Base-by-base conservation (phyloP, 2,113 vertebrate genomes). In the Drymodes brunneopygia region DNA sequence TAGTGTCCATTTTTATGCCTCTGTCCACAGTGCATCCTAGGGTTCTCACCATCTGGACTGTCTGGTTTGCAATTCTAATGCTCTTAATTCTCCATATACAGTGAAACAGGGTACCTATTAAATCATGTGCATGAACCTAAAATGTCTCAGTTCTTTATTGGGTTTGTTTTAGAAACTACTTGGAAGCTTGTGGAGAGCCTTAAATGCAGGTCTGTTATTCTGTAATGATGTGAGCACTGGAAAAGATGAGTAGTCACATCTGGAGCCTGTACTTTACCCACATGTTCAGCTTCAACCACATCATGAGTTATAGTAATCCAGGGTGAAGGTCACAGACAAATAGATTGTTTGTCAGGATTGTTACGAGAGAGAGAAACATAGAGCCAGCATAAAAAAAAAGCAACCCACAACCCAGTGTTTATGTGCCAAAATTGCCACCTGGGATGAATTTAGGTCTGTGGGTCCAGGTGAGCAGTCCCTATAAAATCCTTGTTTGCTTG, bases 211-310 rank as follows among this genome's bases (percentile, higher is more conserved):
- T 82, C 81, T 93, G 36, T 85, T 94, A 56, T 22, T 94, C 70
- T 65, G 0, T 80, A 94, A 88, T 29, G 90, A 90, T 80, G 74
- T 86, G 70, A 93, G 36, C 62, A 21, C 21, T 92, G 81, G 81
- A 90, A 93, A 93, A 93, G 92, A 95, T 82, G 74, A 96, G 70
- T 82, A 82, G 85, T 80, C 54, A 88, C 92, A 88, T 94, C 94
- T 97, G 94, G 94, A 92, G 67, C 40, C 62, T 0, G 3, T 90
- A 62, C 42, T 92, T 92, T 65, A 94, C 62, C 51, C 25, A 2
- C 81, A 85, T 35, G 3, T 74, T 89, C 57, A 84, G 69, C 61
- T 95, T 86, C 60, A 94, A n/a, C 77, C 73, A 44, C 61, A n/a
- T 53, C 5, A 13, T 94, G 78, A 94, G 54, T 93, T 95, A 93